phyloP scores from a whole-genome alignment of 2,113 vertebrate genomes.

The Microtus pennsylvanicus region DNA sequence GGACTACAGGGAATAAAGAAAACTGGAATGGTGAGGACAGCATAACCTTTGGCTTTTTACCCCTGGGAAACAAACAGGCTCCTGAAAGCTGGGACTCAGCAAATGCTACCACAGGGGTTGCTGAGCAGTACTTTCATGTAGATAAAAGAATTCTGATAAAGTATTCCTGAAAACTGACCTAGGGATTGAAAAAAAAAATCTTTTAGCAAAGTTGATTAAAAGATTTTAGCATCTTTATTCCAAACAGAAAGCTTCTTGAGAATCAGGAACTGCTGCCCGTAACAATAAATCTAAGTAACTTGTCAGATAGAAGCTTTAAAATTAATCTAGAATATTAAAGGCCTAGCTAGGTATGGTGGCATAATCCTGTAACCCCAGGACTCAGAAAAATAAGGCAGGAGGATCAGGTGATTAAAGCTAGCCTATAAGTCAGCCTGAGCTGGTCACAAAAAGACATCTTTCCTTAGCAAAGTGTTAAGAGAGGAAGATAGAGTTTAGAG shows the following conservation, averaged over 20 bases:
- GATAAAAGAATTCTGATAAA: not conserved
- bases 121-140: not conserved
- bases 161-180: not conserved
- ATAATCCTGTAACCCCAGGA: not conserved
- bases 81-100: not conserved
- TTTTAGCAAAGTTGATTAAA: not conserved
- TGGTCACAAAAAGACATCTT: not conserved
- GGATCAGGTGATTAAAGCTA: not conserved
- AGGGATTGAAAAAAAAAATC: not conserved
- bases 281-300: slow-evolving; percentile 52
- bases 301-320: slow-evolving; percentile 7
- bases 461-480: not conserved
- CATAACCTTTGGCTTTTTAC: not conserved
- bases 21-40: not conserved
- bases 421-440: not conserved
- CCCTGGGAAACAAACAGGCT: not conserved
- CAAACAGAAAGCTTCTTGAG: not conserved
- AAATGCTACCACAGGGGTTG: not conserved
- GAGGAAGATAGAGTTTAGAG: not conserved
- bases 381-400: not conserved
- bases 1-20: not conserved
- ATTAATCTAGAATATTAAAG: slow-evolving; percentile 56
- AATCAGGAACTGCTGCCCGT: slow-evolving; percentile 29
- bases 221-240: not conserved
- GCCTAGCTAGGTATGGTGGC: not conserved